phyloP scores from a whole-genome alignment of 2,888 invertebrate species.

The Nymphalis polychloros region DNA sequence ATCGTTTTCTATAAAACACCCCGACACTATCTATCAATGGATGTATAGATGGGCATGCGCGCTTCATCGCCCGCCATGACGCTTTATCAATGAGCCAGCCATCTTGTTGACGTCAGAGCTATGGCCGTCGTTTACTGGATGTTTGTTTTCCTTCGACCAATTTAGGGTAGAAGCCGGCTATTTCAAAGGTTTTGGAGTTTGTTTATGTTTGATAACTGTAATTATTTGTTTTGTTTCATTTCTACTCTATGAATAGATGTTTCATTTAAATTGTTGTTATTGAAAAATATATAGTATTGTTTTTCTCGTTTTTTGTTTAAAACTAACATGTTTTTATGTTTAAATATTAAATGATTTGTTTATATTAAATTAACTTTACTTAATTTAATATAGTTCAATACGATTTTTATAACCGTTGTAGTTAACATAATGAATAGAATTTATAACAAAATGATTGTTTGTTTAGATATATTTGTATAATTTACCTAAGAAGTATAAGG shows the following conservation, averaged over 20 bases:
- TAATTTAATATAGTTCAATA: too few relatives aligned
- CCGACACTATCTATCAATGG: conserved; percentile 68
- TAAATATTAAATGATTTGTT: too few relatives aligned
- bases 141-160: conserved; percentile 66
- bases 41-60: conserved; percentile 63
- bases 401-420: too few relatives aligned
- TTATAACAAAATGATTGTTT: too few relatives aligned
- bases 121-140: conserved; percentile 58
- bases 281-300: too few relatives aligned
- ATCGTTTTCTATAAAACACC: conserved; percentile 47
- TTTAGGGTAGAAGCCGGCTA: conserved; percentile 41
- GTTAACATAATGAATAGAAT: too few relatives aligned
- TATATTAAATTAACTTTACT: too few relatives aligned
- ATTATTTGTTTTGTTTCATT: background rate
- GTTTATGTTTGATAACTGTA: conserved; percentile 12
- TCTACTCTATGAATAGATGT: background rate
- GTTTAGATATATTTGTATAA: too few relatives aligned
- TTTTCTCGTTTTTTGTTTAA: too few relatives aligned
- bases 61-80: conserved; percentile 52
- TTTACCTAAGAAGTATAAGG: background rate
- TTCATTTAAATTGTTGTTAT: background rate
- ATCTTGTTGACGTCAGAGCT: conserved; percentile 74
- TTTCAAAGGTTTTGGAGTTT: conserved; percentile 10
- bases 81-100: conserved; percentile 73
- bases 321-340: too few relatives aligned